Percentiles rank a stretch among this genome's conserved stretches.
Conservation (phyloP, 2,797 vertebrate genomes). For the Lateolabrax maculatus region DNA sequence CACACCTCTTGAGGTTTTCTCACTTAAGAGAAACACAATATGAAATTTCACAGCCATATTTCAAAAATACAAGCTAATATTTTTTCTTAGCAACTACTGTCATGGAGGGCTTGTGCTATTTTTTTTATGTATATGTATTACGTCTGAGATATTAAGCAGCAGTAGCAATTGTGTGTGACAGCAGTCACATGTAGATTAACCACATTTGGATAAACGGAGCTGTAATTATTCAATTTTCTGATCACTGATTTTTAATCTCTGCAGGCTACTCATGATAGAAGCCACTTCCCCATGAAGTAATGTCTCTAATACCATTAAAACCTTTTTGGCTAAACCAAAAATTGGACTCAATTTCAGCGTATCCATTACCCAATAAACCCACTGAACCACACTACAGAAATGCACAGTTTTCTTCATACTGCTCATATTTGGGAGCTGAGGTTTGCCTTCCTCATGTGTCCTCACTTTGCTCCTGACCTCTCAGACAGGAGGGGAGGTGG, state of each 20-base stretch:
- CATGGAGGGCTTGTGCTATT: neutral
- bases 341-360: slow-evolving; percentile 61
- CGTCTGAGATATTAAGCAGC: slow-evolving; percentile 15
- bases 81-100: slow-evolving; percentile 38
- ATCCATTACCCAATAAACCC: slow-evolving; percentile 76
- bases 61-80: slow-evolving; percentile 63
- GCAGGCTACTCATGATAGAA: slow-evolving; percentile 51
- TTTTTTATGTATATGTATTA: neutral
- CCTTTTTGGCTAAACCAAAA: slow-evolving; percentile 59
- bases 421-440: slow-evolving; percentile 72
- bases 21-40: slow-evolving; percentile 64
- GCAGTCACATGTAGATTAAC: slow-evolving; percentile 33
- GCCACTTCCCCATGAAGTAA: slow-evolving; percentile 77
- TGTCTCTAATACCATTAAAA: slow-evolving; percentile 79
- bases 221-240: slow-evolving; percentile 65
- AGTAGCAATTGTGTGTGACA: slow-evolving; percentile 40
- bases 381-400: slow-evolving; percentile 72
- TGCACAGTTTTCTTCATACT: slow-evolving; percentile 54
- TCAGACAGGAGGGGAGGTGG: slow-evolving; percentile 32
- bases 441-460: slow-evolving; percentile 65
- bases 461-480: slow-evolving; percentile 73
- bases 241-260: slow-evolving; percentile 64
- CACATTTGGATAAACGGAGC: slow-evolving; percentile 16
- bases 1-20: slow-evolving; percentile 72
- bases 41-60: slow-evolving; percentile 73